These are phyloP conservation scores for Glaucidium brasilianum DNA, from an alignment of 2,113 vertebrate species.

Conservation along the genomic window DNA sequence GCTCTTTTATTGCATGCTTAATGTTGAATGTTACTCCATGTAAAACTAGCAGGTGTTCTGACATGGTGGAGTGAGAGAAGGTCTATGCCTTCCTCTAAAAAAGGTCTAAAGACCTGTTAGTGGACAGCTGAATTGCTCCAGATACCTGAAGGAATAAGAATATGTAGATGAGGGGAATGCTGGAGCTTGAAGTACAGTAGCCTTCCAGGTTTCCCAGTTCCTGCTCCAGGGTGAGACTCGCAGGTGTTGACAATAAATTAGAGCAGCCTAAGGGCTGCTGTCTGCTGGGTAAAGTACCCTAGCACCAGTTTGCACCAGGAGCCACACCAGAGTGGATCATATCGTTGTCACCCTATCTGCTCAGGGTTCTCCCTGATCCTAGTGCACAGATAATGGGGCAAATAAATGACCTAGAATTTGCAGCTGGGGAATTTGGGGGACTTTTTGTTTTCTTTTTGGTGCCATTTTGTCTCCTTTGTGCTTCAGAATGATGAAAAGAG, in stretches of 20 bases:
- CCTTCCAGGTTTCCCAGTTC: background rate
- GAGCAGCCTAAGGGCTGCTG: background rate
- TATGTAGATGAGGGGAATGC: background rate
- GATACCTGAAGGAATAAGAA: background rate
- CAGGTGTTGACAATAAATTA: background rate
- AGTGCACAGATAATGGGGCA: background rate
- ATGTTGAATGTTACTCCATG: background rate
- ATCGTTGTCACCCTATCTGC: background rate
- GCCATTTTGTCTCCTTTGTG: background rate
- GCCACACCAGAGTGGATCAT: background rate
- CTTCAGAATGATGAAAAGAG: background rate
- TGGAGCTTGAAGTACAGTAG: background rate
- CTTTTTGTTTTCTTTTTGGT: rapidly evolving
- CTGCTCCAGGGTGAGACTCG: background rate
- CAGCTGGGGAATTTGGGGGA: rapidly evolving
- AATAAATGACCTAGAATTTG: background rate
- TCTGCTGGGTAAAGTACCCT: background rate
- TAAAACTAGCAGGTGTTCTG: background rate
- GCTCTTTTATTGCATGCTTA: background rate
- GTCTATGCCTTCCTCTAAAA: background rate
- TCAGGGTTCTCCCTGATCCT: background rate
- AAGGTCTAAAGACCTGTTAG: rapidly evolving
- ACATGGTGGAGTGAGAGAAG: background rate
- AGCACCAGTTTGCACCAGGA: background rate
- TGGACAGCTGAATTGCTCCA: background rate